Evolutionary conservation across 2,888 invertebrate species (phyloP).

Genomic region (Spilosoma lubricipeda): DNA sequence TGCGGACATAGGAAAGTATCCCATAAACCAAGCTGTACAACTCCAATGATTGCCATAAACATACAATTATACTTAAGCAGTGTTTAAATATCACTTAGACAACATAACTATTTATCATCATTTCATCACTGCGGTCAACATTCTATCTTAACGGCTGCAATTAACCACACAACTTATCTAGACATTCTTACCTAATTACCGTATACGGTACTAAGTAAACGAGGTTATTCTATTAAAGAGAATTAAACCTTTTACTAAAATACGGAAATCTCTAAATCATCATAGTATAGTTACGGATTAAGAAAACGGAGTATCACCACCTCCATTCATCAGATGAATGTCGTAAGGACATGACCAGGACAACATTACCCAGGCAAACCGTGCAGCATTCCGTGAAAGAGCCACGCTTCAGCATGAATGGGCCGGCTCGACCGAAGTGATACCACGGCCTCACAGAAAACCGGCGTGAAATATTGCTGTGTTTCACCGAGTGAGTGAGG

Average conservation of each 20-base stretch:
- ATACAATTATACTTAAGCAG: conserved; percentile 40
- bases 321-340: too few species aligned
- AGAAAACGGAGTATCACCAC: too few species aligned
- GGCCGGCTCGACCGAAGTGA: too few species aligned
- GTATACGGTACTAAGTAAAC: conserved; percentile 28
- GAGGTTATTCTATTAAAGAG: conserved; percentile 23
- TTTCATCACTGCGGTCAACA: conserved; percentile 52
- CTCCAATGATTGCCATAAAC: conserved; percentile 32
- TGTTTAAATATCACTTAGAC: conserved; percentile 53
- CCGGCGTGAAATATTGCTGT: too few species aligned
- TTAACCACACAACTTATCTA: conserved; percentile 55
- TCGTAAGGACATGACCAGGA: too few species aligned
- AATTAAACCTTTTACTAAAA: conserved; percentile 23
- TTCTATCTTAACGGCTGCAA: conserved; percentile 58
- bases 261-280: conserved; percentile 7
- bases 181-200: conserved; percentile 51
- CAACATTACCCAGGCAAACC: too few species aligned
- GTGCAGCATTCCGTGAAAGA: too few species aligned
- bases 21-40: conserved; percentile 15
- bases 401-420: too few species aligned
- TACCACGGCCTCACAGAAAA: too few species aligned
- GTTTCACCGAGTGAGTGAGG: too few species aligned
- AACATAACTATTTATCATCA: conserved; percentile 52
- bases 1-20: conserved; percentile 6
- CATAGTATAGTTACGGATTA: too few species aligned